These are phyloP conservation scores for Pterostichus madidus DNA, from an alignment of 2,888 invertebrate species.

Conservation along the genomic window DNA sequence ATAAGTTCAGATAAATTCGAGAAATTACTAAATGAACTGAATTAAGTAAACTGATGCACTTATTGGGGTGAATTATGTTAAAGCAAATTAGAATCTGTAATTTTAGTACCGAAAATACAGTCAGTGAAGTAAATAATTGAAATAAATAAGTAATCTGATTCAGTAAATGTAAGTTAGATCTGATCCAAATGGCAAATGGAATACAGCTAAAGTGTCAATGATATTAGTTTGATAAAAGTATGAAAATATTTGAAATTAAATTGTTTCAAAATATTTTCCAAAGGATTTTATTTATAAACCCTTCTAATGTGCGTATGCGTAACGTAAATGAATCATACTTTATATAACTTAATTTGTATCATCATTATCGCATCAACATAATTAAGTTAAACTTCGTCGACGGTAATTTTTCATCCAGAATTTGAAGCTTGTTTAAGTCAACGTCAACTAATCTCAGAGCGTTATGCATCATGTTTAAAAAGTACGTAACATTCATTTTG, in stretches of 20 bases:
- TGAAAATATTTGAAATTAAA: background rate
- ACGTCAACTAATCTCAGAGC: constrained; percentile 39
- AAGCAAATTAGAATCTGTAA: too few relatives aligned
- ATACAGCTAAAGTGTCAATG: too few relatives aligned
- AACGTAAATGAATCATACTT: constrained; percentile 17
- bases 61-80: too few relatives aligned
- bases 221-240: background rate
- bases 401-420: constrained; percentile 54
- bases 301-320: background rate
- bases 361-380: constrained; percentile 44
- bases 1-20: too few relatives aligned
- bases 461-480: background rate
- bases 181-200: too few relatives aligned
- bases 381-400: constrained; percentile 52
- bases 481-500: background rate
- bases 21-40: too few relatives aligned
- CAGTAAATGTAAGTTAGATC: too few relatives aligned
- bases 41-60: too few relatives aligned
- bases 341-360: constrained; percentile 44
- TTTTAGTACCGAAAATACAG: too few relatives aligned
- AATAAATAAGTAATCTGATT: too few relatives aligned
- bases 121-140: too few relatives aligned
- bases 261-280: background rate
- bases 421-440: constrained; percentile 50
- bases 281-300: background rate